phyloP scores from a whole-genome alignment of 2,113 vertebrate genomes.

The Tragelaphus buxtoni region DNA sequence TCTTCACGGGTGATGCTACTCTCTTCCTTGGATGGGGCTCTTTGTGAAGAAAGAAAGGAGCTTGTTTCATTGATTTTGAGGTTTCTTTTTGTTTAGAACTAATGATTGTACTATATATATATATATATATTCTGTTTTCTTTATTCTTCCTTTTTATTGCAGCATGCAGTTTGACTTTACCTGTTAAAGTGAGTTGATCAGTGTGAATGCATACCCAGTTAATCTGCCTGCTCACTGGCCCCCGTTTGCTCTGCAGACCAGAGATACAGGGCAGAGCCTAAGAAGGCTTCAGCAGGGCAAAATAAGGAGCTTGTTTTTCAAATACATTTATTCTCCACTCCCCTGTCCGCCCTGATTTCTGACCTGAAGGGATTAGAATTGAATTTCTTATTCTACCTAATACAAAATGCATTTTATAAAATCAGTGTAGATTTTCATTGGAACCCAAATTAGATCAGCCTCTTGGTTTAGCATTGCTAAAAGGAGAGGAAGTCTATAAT shows the following conservation, averaged over 20 bases:
- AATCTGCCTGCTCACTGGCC: neutral
- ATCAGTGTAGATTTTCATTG: neutral
- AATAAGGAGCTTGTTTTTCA: neutral
- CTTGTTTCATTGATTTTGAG: neutral
- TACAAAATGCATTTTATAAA: constrained; percentile 28
- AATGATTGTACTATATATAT: neutral
- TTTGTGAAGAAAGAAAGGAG: neutral
- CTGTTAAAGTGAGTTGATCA: neutral
- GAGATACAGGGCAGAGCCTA: neutral
- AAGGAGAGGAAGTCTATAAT: neutral
- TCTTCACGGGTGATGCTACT: neutral
- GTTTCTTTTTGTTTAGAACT: neutral
- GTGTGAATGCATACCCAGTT: neutral
- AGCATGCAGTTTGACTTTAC: neutral
- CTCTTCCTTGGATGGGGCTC: too few relatives aligned
- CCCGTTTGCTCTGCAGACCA: neutral
- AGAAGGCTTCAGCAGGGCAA: neutral
- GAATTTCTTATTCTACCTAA: neutral
- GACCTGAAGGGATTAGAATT: neutral
- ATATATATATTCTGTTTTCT: neutral
- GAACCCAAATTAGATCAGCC: neutral
- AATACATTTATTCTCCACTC: neutral
- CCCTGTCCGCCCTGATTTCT: neutral
- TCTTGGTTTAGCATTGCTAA: neutral
- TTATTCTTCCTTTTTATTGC: neutral